Percentiles rank a stretch among this genome's conserved stretches.
phyloP scores from a whole-genome alignment of 2,797 vertebrate genomes.

The Fistularia tabacaria region DNA sequence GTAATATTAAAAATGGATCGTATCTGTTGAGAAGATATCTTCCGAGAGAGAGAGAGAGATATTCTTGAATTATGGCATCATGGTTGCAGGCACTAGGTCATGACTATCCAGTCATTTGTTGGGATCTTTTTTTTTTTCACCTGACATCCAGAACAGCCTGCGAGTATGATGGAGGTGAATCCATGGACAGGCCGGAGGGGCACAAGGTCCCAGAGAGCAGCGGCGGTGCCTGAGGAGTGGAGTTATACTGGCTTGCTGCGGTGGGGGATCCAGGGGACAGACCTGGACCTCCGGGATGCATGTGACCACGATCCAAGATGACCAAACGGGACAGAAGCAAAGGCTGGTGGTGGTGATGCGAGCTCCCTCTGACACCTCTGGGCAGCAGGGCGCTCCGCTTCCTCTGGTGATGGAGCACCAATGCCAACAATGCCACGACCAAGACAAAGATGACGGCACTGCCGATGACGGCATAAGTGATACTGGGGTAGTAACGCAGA shows the following conservation, averaged over 20 bases:
- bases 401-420: slow-evolving; percentile 93
- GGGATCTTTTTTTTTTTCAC: slow-evolving; percentile 54
- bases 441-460: slow-evolving; percentile 94
- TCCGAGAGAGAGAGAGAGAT: too few species aligned
- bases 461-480: slow-evolving; percentile 94
- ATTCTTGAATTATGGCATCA: too few species aligned
- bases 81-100: too few species aligned
- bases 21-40: too few species aligned
- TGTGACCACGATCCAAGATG: slow-evolving; percentile 87
- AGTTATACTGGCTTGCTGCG: slow-evolving; percentile 78
- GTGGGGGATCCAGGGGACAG: slow-evolving; percentile 74
- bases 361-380: slow-evolving; percentile 68
- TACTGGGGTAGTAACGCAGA: slow-evolving; percentile 92
- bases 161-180: slow-evolving; percentile 91
- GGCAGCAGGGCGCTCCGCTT: slow-evolving; percentile 91
- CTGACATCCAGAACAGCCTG: slow-evolving; percentile 92
- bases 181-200: slow-evolving; percentile 74
- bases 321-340: slow-evolving; percentile 92
- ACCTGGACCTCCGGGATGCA: slow-evolving; percentile 76
- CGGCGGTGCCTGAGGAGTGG: slow-evolving; percentile 83
- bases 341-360: slow-evolving; percentile 85
- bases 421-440: slow-evolving; percentile 88
- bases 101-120: too few species aligned
- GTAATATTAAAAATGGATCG: too few species aligned
- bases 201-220: slow-evolving; percentile 83